Evolutionary conservation across 2,113 vertebrate genomes (phyloP).

Genomic region (Datnioides undecimradiatus): DNA sequence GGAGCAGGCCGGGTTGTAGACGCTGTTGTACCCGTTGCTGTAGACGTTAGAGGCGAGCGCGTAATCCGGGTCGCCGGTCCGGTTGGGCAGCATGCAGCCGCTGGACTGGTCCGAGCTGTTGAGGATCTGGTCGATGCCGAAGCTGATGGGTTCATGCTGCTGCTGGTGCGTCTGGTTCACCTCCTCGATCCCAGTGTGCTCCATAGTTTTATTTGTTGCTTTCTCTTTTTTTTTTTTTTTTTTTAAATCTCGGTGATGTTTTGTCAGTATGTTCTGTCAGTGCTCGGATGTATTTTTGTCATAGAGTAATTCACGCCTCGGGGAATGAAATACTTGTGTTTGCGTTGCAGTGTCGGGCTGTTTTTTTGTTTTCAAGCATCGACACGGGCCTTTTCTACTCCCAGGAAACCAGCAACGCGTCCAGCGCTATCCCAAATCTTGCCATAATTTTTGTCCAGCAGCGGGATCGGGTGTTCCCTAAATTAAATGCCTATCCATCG

Average conservation of each 20-base stretch:
- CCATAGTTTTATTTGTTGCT: constrained; percentile 77
- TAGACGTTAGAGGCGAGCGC: constrained; percentile 85
- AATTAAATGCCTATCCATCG: constrained; percentile 66
- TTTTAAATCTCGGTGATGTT: background rate
- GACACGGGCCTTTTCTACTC: constrained; percentile 70
- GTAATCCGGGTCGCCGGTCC: constrained; percentile 85
- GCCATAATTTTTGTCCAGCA: constrained; percentile 71
- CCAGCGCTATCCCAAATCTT: constrained; percentile 67
- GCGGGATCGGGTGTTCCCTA: constrained; percentile 60
- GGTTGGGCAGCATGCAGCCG: constrained; percentile 85
- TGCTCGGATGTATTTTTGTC: constrained; percentile 11
- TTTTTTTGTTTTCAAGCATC: constrained; percentile 50
- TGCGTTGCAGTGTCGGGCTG: constrained; percentile 11
- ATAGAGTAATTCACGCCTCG: constrained; percentile 23
- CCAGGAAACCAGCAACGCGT: constrained; percentile 62
- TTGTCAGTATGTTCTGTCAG: constrained; percentile 27
- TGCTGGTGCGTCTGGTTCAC: constrained; percentile 87
- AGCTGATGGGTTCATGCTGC: constrained; percentile 92
- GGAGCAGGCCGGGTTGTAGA: constrained; percentile 89
- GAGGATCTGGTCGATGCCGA: constrained; percentile 94
- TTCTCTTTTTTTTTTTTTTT: background rate
- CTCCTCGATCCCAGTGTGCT: constrained; percentile 88
- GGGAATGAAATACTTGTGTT: constrained; percentile 39
- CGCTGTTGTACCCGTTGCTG: constrained; percentile 86
- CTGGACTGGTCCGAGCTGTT: constrained; percentile 88